phyloP scores from a whole-genome alignment of 2,888 invertebrate genomes.

The Bimastos eiseni region DNA sequence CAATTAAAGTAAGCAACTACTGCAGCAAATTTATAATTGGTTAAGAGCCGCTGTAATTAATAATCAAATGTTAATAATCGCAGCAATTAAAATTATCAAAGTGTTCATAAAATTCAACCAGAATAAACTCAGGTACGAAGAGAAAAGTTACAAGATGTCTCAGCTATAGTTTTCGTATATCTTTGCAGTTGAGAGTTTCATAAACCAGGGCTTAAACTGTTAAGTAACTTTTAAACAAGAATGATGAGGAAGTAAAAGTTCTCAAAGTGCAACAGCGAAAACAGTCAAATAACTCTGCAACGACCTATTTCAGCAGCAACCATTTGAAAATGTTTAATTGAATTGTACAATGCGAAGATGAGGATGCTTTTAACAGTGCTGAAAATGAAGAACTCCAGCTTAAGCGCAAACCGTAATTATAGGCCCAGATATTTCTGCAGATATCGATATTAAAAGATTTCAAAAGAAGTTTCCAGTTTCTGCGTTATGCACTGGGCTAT shows the following conservation, averaged over 20 bases:
- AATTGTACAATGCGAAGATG: not conserved
- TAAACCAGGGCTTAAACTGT: no score
- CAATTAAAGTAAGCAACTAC: not conserved
- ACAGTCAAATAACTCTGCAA: not conserved
- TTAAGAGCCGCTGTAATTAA: not conserved
- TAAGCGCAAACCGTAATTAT: not conserved
- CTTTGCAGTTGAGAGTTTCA: no score
- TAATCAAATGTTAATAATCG: not conserved
- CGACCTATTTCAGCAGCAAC: not conserved
- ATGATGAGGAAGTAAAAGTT: not conserved
- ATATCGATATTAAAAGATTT: not conserved
- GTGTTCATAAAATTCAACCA: not conserved
- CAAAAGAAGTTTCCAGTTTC: not conserved
- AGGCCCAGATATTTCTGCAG: not conserved
- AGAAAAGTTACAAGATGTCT: not conserved
- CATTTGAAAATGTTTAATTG: not conserved
- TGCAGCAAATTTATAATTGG: not conserved
- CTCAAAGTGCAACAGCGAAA: not conserved
- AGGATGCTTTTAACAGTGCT: not conserved
- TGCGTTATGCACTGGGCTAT: not conserved
- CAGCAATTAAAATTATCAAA: not conserved
- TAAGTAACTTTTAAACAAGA: not conserved
- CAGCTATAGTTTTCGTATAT: not conserved
- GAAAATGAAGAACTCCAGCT: not conserved
- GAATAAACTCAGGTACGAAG: not conserved